Conservation (phyloP, 2,113 vertebrate species). For the Oenanthe oenanthe region DNA sequence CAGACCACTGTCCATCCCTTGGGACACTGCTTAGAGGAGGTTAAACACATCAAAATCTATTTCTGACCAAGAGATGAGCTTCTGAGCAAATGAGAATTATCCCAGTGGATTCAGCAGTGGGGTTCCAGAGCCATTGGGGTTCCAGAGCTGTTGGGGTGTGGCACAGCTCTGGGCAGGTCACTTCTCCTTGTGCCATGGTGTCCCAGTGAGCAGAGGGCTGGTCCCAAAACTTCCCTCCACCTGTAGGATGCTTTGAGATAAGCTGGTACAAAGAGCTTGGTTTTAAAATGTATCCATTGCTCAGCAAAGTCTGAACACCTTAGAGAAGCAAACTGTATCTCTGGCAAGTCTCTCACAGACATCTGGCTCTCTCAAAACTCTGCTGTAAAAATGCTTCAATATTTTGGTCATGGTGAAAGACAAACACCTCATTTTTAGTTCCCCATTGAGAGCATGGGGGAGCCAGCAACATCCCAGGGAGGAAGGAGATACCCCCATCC, state of each 20-base stretch:
- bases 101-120: neutral
- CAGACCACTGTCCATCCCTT: neutral
- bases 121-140: neutral
- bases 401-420: neutral
- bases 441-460: fast-evolving
- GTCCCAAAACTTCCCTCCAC: neutral
- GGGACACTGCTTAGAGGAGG: neutral
- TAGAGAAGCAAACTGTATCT: neutral
- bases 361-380: neutral
- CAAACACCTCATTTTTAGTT: neutral
- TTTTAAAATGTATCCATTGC: neutral
- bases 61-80: neutral
- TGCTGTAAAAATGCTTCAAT: neutral
- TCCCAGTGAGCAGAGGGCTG: neutral
- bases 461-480: neutral
- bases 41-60: neutral
- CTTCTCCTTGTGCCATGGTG: neutral
- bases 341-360: neutral
- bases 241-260: neutral
- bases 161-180: neutral
- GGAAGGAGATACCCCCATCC: neutral
- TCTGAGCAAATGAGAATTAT: neutral
- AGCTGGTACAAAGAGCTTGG: neutral
- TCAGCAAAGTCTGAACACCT: neutral
- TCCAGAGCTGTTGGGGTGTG: neutral